Base-by-base conservation (phyloP, 2,888 invertebrate genomes). In the Actias luna region DNA sequence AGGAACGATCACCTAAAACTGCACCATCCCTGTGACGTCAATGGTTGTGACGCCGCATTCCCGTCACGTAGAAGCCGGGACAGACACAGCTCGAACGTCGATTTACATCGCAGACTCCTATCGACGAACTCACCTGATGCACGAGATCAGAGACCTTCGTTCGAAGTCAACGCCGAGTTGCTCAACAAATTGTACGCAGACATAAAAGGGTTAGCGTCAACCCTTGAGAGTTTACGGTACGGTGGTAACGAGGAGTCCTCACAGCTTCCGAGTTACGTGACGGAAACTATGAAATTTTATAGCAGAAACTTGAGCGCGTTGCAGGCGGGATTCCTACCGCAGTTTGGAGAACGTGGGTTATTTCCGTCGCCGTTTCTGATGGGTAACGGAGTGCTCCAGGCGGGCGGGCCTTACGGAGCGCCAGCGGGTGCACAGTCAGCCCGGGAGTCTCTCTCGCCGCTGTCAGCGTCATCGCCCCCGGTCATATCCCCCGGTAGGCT, bases 41-140 rank as follows among this genome's bases (percentile, higher is more conserved):
- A 96, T 77, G 98, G 98, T 1, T 98, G 98, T 87, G 97, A 97
- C 83, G 98, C 98, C 7, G 96, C 97, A 8, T 98, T 98, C 85
- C 98, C 98, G 39, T 98, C 98, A 36, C 97, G 98, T 81, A 93
- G 92, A 85, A 94, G 93, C 89, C 93, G 92, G 80, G 94, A 89
- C 82, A 88, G 93, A 80, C 94, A 93, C 88, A 94, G 92, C 87
- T 94, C 93, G 74, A 94, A 92, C 83, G 93, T 93, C 70, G 89
- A 92, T 72, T 76, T 92, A 59, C 93, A 92, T 83, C 93, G 94
- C 78, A 93, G 92, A 63, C 72, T 93, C 63, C 69, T 92, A 57
- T 91, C 92, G n/a, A 92, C 92, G 5, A 82, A 83, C 52, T 86
- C 90, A 5, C 84, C 87, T 0, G 94, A 94, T 31, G 81, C 93